Evolutionary conservation across 64 coral and sea anemone species (phyloP).

Genomic region (Trachythela sp.): DNA sequence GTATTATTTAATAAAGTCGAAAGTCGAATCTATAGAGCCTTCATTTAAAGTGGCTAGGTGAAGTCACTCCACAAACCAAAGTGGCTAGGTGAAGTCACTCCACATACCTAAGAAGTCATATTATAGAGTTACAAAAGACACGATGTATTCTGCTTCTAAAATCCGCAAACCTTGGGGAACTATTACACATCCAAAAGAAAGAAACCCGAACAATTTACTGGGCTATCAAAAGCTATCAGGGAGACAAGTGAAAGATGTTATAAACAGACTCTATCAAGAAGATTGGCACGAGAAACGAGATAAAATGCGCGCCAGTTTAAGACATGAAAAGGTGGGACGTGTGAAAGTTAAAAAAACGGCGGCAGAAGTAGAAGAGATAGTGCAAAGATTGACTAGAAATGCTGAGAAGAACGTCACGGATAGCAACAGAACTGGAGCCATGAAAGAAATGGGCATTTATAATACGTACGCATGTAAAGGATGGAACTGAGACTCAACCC

Average conservation of each 20-base stretch:
- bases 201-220: constrained; percentile 62
- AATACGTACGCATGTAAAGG: constrained; percentile 95
- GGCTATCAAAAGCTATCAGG: constrained; percentile 60
- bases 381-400: constrained; percentile 63
- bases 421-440: constrained; percentile 80
- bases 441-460: constrained; percentile 70
- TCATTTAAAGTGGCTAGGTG: no score
- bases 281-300: constrained; percentile 69
- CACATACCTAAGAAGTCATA: neutral
- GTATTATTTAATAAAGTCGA: no score
- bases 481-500: constrained; percentile 68
- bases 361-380: constrained; percentile 59
- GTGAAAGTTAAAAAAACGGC: constrained; percentile 52
- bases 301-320: neutral
- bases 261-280: constrained; percentile 58
- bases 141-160: neutral
- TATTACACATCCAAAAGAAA: constrained; percentile 84
- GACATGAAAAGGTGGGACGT: constrained; percentile 18
- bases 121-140: neutral
- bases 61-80: no score
- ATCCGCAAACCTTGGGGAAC: constrained; percentile 73
- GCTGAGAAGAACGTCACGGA: constrained; percentile 64
- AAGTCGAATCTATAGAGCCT: neutral
- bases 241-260: constrained; percentile 47
- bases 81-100: no score